Evolutionary conservation across 2,888 invertebrate genomes (phyloP), one percentile per base, ranked within the genome.

Genomic region (Cephus runcator): DNA sequence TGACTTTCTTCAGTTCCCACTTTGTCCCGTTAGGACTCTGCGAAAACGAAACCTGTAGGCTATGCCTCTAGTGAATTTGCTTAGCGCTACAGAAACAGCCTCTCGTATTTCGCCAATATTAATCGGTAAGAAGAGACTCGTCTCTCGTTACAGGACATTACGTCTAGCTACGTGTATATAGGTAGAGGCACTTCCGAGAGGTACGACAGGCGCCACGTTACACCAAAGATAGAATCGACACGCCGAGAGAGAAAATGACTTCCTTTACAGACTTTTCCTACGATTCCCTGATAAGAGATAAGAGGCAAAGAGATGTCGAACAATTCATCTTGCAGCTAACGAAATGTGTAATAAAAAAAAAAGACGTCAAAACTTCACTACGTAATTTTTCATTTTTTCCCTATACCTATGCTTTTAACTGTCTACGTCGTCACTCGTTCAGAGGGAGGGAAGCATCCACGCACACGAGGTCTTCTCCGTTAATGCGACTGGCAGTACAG

Each of bases 51-150:
- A 56, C 56, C 56, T 23, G 23, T 9, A 23, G 56, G 2, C 56
- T 0, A 9, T 56, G 9, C 6, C 15, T 35, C 23, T 2, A 56
- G 56, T 23, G 56, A 23, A 56, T 56, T 23, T 56, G 2, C 56
- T 56, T 23, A 23, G 56, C 56, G 23, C 9, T 23, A 56, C 23
- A 23, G 56, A 56, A 15, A 9, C 23, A 23, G 56, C 56, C 23
- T 23, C 56, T 56, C 56, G 56, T 56, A 56, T 56, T 56, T 56
- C 56, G 73, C 73, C 40, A 76, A 78, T 78, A 78, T 78, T 78
- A 78, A 78, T 78, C 56, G 76, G 78, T 68, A 78, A 78, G 71
- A 31, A 76, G 78, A 78, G 40, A 76, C 78, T 76, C 73, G 78
- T 68, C 30, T 78, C 76, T n/a, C 40, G 73, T 78, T 78, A 76